Evolutionary conservation across 2,888 invertebrate species (phyloP), one percentile per base, ranked within the genome.

Genomic region (Endomychus coccineus): DNA sequence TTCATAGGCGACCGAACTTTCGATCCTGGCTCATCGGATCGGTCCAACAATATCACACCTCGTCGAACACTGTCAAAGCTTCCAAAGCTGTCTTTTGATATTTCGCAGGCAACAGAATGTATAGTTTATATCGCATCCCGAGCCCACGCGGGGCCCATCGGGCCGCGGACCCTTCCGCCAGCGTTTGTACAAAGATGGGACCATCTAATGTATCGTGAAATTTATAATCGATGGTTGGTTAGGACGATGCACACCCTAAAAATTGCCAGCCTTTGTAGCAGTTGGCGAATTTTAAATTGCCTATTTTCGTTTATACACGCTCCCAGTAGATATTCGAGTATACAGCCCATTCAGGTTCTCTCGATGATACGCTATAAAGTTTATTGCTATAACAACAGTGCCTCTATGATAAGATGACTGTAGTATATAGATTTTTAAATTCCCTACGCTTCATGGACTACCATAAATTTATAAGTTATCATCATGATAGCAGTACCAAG

Each of bases 31-130:
- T 39, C 40, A 43, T 31, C 34, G 48, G 46, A 50, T 52, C 52
- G 55, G 52, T 50, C 54, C 53, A 51, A 59, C 59, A 61, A 61
- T 60, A 60, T 61, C 59, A 62, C 60, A 62, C 61, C 59, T 59
- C 59, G 52, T 40, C 56, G 59, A 51, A 51, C 59, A 59, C 57
- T 57, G 57, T 61, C 61, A 61, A 62, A 61, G 61, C 55, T 44
- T 50, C 52, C 48, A 52, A 53, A 56, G 56, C 56, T 58, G 59
- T 60, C 61, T 61, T 61, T 61, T 61, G 61, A 61, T 61, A 60
- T 61, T 61, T 60, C 54, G 51, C 54, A 54, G 51, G 48, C 50
- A 45, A 46, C 48, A 48, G 51, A 55, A 54, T 52, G 48, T 52
- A 50, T 51, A 56, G 55, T 54, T 52, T 52, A 52, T 52, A 48